Evolutionary conservation across 2,888 invertebrate species (phyloP).

Genomic region (Parnassius apollo): DNA sequence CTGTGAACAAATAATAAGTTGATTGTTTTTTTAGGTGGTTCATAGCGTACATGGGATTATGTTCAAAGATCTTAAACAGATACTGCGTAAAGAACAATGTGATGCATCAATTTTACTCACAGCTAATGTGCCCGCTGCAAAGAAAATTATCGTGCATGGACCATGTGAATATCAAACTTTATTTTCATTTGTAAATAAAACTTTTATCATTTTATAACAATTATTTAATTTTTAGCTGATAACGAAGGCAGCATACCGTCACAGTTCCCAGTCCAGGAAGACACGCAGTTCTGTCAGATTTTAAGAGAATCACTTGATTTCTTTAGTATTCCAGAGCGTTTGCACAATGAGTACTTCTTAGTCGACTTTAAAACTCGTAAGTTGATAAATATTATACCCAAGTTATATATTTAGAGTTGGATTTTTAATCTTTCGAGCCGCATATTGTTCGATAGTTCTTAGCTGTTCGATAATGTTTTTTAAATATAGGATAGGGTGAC

Average conservation of each 20-base stretch:
- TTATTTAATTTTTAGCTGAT: constrained; percentile 78
- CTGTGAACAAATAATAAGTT: too few relatives aligned
- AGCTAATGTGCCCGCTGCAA: constrained; percentile 99
- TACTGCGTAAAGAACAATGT: constrained; percentile 98
- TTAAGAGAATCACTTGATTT: constrained; percentile 97
- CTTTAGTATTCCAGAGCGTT: constrained; percentile 95
- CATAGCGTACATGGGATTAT: constrained; percentile 99
- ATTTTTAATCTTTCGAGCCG: constrained; percentile 1
- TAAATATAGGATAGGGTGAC: too few relatives aligned
- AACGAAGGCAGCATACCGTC: constrained; percentile 98
- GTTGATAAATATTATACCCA: constrained; percentile 41
- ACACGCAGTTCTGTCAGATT: constrained; percentile 97
- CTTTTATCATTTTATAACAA: background rate
- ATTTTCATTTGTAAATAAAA: background rate
- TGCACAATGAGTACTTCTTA: constrained; percentile 95
- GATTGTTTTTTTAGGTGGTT: constrained; percentile 84
- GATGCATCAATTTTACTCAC: constrained; percentile 98
- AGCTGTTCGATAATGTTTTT: too few relatives aligned
- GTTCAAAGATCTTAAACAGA: constrained; percentile 99
- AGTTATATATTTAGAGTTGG: too few relatives aligned
- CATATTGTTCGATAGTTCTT: background rate
- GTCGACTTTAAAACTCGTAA: constrained; percentile 99
- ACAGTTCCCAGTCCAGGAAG: constrained; percentile 98
- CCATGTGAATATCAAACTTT: constrained; percentile 59
- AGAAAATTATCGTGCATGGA: constrained; percentile 98